Evolutionary conservation across 2,797 vertebrate genomes (phyloP).

Genomic region (Moxostoma hubbsi): DNA sequence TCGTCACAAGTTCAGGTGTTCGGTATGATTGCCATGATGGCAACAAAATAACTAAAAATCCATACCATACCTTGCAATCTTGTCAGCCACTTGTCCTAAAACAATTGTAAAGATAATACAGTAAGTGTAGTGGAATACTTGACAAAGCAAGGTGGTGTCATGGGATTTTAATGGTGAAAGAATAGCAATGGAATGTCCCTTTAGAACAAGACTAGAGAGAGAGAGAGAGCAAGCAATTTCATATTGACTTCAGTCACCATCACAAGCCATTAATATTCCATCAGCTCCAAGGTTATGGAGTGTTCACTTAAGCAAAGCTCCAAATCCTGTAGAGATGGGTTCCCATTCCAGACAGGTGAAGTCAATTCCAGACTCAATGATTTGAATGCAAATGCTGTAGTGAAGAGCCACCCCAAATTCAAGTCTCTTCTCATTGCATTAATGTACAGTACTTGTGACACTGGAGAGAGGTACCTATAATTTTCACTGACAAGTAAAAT

Average conservation of each 20-base stretch:
- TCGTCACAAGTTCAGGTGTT: constrained; percentile 35
- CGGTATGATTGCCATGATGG: constrained; percentile 19
- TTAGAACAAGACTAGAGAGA: constrained; percentile 48
- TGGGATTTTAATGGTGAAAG: background rate
- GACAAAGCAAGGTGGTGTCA: background rate
- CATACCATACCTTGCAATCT: background rate
- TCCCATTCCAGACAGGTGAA: constrained; percentile 75
- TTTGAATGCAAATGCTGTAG: constrained; percentile 80
- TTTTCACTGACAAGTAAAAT: constrained; percentile 72
- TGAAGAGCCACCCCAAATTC: constrained; percentile 54
- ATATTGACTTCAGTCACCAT: constrained; percentile 57
- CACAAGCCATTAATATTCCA: constrained; percentile 73
- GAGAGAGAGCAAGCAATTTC: constrained; percentile 52
- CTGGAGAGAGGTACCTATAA: constrained; percentile 54
- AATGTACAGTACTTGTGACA: constrained; percentile 70
- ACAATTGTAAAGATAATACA: constrained; percentile 6
- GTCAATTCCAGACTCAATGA: constrained; percentile 80
- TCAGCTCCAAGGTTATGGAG: constrained; percentile 69
- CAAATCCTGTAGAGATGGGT: constrained; percentile 74
- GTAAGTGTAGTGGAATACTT: constrained; percentile 6
- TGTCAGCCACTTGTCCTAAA: background rate
- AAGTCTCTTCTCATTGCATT: constrained; percentile 54
- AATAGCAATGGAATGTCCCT: background rate
- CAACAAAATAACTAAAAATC: constrained; percentile 4
- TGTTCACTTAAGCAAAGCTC: constrained; percentile 65